Conservation (phyloP, 2,113 vertebrate species). For the Cichladusa arquata region DNA sequence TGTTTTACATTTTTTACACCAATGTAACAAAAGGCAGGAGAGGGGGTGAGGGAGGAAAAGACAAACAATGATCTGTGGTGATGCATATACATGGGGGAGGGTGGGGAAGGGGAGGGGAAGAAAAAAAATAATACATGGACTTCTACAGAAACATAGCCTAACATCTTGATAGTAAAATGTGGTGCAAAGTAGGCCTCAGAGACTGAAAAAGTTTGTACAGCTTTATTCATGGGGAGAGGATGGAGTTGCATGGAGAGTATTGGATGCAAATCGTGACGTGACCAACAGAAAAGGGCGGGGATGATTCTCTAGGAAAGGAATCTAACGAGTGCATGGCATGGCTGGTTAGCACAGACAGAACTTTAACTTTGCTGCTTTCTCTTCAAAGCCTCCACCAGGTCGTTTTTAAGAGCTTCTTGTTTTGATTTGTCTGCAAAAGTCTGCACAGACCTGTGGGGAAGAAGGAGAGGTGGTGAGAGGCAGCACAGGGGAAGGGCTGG, state of each 20-base stretch:
- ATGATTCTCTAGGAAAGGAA: conserved; percentile 74
- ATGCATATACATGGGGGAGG: conserved; percentile 51
- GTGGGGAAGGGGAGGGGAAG: not conserved
- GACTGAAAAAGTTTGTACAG: conserved; percentile 70
- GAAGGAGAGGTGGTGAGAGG: not conserved
- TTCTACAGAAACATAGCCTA: conserved; percentile 57
- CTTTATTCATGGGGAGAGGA: conserved; percentile 75
- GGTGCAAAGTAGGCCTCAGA: conserved; percentile 74
- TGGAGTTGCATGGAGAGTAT: conserved; percentile 12
- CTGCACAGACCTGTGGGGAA: conserved; percentile 87
- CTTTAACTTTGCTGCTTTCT: conserved; percentile 90
- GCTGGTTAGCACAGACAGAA: conserved; percentile 57
- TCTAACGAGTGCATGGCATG: conserved; percentile 71
- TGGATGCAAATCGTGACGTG: conserved; percentile 56
- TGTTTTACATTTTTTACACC: conserved; percentile 85
- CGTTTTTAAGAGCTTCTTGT: conserved; percentile 93
- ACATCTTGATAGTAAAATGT: conserved; percentile 49
- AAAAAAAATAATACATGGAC: conserved; percentile 5
- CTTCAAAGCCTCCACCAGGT: conserved; percentile 95
- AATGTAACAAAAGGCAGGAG: conserved; percentile 77
- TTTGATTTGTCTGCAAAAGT: conserved; percentile 92
- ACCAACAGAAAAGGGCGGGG: conserved; percentile 49
- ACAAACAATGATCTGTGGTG: conserved; percentile 52
- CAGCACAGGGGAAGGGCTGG: rapidly evolving
- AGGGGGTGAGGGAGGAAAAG: conserved; percentile 1